These are phyloP conservation scores for Penelope pileata DNA, from an alignment of 2,113 vertebrate species.

Conservation along the genomic window DNA sequence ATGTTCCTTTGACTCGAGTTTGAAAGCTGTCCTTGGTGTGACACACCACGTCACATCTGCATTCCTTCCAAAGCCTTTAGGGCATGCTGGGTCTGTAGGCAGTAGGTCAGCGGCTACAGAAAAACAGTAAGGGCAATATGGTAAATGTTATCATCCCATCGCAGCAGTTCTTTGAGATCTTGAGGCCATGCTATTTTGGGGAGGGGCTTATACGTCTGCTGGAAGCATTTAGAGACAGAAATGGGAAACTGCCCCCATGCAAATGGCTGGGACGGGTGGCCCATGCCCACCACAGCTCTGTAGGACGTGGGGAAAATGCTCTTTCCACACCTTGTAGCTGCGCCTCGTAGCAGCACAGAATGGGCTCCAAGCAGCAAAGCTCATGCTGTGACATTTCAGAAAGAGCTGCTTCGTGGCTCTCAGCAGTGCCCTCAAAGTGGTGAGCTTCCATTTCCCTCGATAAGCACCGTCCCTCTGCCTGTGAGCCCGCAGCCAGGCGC, in stretches of 20 bases:
- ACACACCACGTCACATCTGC: not conserved
- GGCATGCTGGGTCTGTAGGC: not conserved
- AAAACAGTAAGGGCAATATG: not conserved
- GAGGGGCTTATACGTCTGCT: not conserved
- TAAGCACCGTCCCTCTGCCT: rapidly evolving
- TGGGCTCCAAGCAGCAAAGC: rapidly evolving
- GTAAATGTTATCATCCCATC: not conserved
- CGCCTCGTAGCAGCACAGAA: not conserved
- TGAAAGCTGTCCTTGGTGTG: not conserved
- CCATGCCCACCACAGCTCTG: rapidly evolving
- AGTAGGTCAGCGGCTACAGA: not conserved
- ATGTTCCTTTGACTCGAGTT: not conserved
- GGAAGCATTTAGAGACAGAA: not conserved
- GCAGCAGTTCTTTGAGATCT: not conserved
- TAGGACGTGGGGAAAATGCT: not conserved
- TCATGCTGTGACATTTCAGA: not conserved
- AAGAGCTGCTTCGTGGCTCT: not conserved
- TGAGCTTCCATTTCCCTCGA: not conserved
- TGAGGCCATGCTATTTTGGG: not conserved
- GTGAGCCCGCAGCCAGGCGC: rapidly evolving
- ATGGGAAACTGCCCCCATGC: not conserved
- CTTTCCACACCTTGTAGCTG: rapidly evolving
- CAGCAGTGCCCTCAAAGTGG: not conserved
- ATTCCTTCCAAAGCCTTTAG: not conserved
- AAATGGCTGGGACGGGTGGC: not conserved